A percentile compares a stretch with the other conserved stretches of the same genome.
Conservation (phyloP, 2,888 invertebrate species). For the Tuta absoluta region DNA sequence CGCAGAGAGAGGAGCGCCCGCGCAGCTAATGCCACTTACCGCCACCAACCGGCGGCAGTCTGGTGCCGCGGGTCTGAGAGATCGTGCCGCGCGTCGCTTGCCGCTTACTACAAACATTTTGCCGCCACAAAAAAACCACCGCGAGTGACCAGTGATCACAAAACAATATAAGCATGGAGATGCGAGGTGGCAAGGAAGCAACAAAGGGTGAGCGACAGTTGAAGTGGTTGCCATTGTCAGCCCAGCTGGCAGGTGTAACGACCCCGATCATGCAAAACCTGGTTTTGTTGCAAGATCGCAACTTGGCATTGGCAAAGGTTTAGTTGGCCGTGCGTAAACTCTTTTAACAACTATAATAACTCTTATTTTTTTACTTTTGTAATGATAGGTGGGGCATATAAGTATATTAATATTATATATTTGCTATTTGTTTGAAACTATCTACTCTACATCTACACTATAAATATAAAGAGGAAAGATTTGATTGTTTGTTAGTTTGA, state of each 20-base stretch:
- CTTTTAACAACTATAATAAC: background rate
- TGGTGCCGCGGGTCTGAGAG: slow-evolving; percentile 39
- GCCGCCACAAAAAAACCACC: slow-evolving; percentile 32
- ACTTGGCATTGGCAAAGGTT: slow-evolving; percentile 37
- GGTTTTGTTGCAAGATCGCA: slow-evolving; percentile 28
- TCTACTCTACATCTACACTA: too few species aligned
- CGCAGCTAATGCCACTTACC: slow-evolving; percentile 37
- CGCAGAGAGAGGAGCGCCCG: slow-evolving; percentile 39
- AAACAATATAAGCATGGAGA: slow-evolving; percentile 52
- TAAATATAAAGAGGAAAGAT: too few species aligned
- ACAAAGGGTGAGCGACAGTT: slow-evolving; percentile 52
- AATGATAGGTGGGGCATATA: too few species aligned
- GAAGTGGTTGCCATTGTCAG: slow-evolving; percentile 48
- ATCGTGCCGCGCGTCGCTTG: slow-evolving; percentile 28
- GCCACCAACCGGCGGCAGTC: slow-evolving; percentile 41
- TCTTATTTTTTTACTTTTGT: too few species aligned
- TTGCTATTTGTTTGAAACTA: too few species aligned
- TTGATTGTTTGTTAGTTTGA: too few species aligned
- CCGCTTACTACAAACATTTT: background rate
- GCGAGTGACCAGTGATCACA: slow-evolving; percentile 33
- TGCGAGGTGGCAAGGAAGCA: slow-evolving; percentile 46
- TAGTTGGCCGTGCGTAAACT: background rate
- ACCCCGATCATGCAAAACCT: slow-evolving; percentile 38
- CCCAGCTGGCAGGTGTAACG: slow-evolving; percentile 35
- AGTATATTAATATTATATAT: too few species aligned